Evolutionary conservation across 2,888 invertebrate genomes (phyloP).

Genomic region (Athalia cordata): DNA sequence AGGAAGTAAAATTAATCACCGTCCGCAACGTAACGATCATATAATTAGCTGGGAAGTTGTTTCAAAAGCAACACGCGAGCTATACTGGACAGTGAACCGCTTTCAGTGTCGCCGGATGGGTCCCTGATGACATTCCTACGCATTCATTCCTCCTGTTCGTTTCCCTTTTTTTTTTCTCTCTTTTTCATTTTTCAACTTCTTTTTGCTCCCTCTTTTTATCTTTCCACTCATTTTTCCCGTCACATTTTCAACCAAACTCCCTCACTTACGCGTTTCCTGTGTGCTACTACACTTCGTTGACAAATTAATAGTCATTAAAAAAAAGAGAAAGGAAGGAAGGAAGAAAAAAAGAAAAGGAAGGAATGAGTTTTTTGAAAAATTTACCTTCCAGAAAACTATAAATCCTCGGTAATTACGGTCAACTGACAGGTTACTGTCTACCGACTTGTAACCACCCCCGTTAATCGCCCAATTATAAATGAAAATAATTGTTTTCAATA

Average conservation of each 20-base stretch:
- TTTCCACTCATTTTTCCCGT: too few relatives aligned
- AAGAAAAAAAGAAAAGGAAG: not conserved
- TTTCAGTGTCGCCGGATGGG: not conserved
- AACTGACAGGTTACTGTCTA: not conserved
- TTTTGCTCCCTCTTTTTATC: too few relatives aligned
- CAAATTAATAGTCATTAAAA: conserved; percentile 16
- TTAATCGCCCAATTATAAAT: too few relatives aligned
- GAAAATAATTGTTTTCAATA: too few relatives aligned
- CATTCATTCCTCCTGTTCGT: not conserved
- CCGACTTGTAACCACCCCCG: too few relatives aligned
- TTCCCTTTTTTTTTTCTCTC: not conserved
- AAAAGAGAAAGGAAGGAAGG: not conserved
- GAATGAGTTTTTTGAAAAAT: not conserved
- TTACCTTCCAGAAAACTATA: not conserved
- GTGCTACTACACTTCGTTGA: not conserved
- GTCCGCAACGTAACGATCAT: conserved; percentile 29
- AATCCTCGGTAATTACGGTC: conserved; percentile 8
- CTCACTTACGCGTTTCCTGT: too few relatives aligned
- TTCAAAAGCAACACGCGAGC: conserved; percentile 13
- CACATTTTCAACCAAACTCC: too few relatives aligned
- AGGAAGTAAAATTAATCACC: conserved; percentile 40
- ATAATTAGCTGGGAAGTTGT: conserved; percentile 38
- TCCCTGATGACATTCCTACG: conserved; percentile 1
- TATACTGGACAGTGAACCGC: not conserved
- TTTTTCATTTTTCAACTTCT: not conserved